Conservation (phyloP, 2,113 vertebrate species). For the Calidris pugnax region DNA sequence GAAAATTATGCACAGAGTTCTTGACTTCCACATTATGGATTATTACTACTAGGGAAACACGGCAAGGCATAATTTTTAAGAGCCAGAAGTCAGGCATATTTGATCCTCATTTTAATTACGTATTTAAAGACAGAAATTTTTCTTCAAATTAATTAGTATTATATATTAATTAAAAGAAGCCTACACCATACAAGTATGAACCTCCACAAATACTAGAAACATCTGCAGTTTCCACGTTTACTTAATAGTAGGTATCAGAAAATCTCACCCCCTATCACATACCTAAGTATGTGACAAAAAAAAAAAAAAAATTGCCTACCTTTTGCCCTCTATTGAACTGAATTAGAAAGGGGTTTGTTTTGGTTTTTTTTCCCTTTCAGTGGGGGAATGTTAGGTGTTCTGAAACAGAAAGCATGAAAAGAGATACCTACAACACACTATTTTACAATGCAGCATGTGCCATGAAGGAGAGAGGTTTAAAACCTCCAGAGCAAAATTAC, state of each 20-base stretch:
- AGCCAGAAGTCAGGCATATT: not conserved
- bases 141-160: not conserved
- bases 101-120: not conserved
- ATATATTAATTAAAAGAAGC: not conserved
- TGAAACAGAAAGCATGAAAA: not conserved
- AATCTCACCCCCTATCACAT: not conserved
- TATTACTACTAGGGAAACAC: not conserved
- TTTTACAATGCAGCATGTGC: not conserved
- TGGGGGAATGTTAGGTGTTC: not conserved
- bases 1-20: not conserved
- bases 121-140: not conserved
- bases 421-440: not conserved
- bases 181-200: not conserved
- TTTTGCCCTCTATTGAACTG: not conserved
- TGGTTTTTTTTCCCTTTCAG: not conserved
- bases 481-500: not conserved
- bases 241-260: not conserved
- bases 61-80: not conserved
- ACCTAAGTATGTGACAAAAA: not conserved
- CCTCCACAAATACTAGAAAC: not conserved
- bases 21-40: not conserved
- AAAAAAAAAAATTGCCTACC: not conserved
- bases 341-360: not conserved
- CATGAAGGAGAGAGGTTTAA: not conserved
- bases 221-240: not conserved